Percentiles rank a stretch among this genome's conserved stretches.
Evolutionary conservation across 2,797 vertebrate species (phyloP).

Genomic region (Diglossa cyanea): DNA sequence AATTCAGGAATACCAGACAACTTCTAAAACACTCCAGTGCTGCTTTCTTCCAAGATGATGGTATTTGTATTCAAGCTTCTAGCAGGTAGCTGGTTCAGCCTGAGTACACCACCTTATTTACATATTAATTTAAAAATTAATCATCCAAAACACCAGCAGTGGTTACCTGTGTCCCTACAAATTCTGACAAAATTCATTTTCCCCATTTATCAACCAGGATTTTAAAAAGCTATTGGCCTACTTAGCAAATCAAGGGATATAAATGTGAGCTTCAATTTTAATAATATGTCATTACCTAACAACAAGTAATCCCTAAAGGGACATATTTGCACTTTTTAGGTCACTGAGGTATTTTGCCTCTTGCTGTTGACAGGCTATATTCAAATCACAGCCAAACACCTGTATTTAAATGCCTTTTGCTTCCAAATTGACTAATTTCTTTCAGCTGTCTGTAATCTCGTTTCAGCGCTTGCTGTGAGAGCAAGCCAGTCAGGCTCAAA

Average conservation of each 20-base stretch:
- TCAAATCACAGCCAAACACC: neutral
- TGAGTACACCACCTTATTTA: neutral
- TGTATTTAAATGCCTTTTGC: neutral
- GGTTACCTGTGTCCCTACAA: neutral
- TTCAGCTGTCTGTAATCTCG: neutral
- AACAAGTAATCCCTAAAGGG: neutral
- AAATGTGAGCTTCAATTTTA: neutral
- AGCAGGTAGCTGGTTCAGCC: neutral
- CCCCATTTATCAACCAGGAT: neutral
- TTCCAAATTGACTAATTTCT: neutral
- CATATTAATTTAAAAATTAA: neutral
- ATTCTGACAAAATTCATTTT: neutral
- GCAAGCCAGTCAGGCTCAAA: neutral
- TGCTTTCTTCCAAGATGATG: neutral
- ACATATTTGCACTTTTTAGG: neutral
- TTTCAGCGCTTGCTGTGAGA: neutral
- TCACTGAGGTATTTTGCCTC: conserved; percentile 1
- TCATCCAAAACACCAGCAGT: neutral
- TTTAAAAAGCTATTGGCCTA: neutral
- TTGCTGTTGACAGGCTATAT: neutral
- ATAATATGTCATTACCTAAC: neutral
- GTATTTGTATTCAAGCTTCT: neutral
- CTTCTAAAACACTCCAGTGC: neutral
- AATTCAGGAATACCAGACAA: neutral
- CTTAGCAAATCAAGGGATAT: neutral